phyloP scores from a whole-genome alignment of 37 sponge, comb jelly and placozoan species.

The Amphimedon queenslandica region DNA sequence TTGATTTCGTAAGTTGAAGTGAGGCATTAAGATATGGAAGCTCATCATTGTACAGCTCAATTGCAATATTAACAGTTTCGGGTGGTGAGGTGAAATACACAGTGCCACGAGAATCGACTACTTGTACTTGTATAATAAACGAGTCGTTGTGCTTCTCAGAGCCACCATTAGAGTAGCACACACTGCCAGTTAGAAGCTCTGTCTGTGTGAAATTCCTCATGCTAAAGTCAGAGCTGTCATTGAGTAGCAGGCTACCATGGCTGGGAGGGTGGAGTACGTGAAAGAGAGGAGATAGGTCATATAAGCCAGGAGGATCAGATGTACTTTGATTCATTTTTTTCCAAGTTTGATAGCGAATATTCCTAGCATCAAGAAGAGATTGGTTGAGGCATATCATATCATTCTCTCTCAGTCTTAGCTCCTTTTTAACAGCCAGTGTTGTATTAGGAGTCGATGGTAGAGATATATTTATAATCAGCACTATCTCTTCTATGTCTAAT shows the following conservation, averaged over 20 bases:
- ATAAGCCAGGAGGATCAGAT: background rate
- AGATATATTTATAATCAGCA: slow-evolving; percentile 18
- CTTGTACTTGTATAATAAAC: too few relatives aligned
- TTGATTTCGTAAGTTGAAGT: background rate
- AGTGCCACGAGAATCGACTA: background rate
- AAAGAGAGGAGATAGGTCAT: slow-evolving; percentile 8
- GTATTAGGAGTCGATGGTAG: slow-evolving; percentile 18
- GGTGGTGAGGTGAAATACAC: background rate
- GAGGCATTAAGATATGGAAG: slow-evolving; percentile 4
- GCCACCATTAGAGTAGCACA: too few relatives aligned
- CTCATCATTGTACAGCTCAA: slow-evolving; percentile 46
- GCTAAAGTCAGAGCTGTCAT: background rate
- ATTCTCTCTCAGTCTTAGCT: slow-evolving; percentile 27
- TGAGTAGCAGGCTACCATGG: slow-evolving; percentile 4
- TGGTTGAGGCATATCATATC: slow-evolving; percentile 27
- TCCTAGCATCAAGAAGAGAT: slow-evolving; percentile 58
- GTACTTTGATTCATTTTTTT: background rate
- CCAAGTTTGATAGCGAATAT: slow-evolving; percentile 54
- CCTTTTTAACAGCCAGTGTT: slow-evolving; percentile 15
- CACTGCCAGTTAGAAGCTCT: too few relatives aligned
- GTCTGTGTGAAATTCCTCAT: background rate
- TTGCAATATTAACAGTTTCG: background rate
- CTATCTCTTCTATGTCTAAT: background rate
- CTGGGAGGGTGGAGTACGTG: background rate
- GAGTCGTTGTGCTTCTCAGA: too few relatives aligned